phyloP scores from a whole-genome alignment of 2,797 vertebrate genomes.

The Gallinago solitaria region DNA sequence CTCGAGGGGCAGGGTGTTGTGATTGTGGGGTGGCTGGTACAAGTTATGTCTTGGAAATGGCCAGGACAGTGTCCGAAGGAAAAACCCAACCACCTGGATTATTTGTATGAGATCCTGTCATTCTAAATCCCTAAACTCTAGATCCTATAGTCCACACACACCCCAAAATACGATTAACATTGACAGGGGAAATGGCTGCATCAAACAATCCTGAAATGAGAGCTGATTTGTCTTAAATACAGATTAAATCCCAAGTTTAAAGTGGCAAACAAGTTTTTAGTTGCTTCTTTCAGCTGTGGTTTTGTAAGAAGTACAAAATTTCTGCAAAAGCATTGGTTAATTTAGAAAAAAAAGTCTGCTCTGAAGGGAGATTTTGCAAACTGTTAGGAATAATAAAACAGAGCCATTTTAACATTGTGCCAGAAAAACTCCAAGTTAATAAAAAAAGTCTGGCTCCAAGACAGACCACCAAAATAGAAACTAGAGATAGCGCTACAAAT shows the following conservation, averaged over 20 bases:
- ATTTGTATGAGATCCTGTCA: background rate
- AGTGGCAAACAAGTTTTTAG: background rate
- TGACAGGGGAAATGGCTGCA: background rate
- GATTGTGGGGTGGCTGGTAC: background rate
- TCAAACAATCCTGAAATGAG: background rate
- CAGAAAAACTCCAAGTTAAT: conserved; percentile 55
- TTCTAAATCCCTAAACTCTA: background rate
- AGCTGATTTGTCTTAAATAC: background rate
- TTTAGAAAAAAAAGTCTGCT: conserved; percentile 31
- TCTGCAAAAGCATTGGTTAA: background rate
- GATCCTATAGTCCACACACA: background rate
- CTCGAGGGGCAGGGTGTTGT: fast-evolving
- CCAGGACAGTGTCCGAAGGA: background rate
- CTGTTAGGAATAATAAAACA: conserved; percentile 34
- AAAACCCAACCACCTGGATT: conserved; percentile 18
- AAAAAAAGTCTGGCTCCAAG: conserved; percentile 55
- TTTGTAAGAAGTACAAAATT: conserved; percentile 18
- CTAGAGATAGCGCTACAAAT: conserved; percentile 60
- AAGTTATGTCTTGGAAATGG: background rate
- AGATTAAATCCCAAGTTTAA: conserved; percentile 19
- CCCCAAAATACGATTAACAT: background rate
- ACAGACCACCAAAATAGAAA: conserved; percentile 66
- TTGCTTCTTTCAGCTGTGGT: conserved; percentile 8
- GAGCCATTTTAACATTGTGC: conserved; percentile 28
- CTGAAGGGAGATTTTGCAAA: conserved; percentile 33